Evolutionary conservation across 2,888 invertebrate species (phyloP).

Genomic region (Folsomia manolachei): DNA sequence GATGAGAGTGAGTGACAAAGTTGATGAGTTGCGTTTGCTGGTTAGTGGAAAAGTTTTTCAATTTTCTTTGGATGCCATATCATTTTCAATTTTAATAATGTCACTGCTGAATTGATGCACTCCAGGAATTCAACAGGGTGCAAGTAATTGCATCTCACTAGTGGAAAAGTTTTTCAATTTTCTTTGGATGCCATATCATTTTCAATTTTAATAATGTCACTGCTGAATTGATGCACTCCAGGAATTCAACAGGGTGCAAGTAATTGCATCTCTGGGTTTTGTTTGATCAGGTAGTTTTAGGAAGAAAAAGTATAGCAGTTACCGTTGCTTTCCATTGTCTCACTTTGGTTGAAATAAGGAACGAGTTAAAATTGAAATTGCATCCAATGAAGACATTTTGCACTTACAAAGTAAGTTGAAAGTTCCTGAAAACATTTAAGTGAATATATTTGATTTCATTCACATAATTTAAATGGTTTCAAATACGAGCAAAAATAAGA

Average conservation of each 20-base stretch:
- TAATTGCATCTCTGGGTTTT: background rate
- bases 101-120: background rate
- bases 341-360: too few relatives aligned
- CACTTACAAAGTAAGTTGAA: too few relatives aligned
- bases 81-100: constrained; percentile 6
- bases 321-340: too few relatives aligned
- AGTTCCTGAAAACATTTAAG: too few relatives aligned
- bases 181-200: constrained; percentile 3
- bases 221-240: background rate
- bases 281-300: too few relatives aligned
- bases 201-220: background rate
- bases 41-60: constrained; percentile 10
- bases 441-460: too few relatives aligned
- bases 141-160: background rate
- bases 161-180: background rate
- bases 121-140: background rate
- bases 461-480: too few relatives aligned
- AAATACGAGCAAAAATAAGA: too few relatives aligned
- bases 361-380: too few relatives aligned
- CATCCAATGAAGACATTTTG: too few relatives aligned
- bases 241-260: background rate
- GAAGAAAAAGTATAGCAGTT: too few relatives aligned
- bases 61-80: constrained; percentile 3
- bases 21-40: constrained; percentile 7
- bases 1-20: background rate